These are phyloP conservation scores for Phenganax marumi DNA, from an alignment of 92 coral and sea anemone species.

Conservation along the genomic window DNA sequence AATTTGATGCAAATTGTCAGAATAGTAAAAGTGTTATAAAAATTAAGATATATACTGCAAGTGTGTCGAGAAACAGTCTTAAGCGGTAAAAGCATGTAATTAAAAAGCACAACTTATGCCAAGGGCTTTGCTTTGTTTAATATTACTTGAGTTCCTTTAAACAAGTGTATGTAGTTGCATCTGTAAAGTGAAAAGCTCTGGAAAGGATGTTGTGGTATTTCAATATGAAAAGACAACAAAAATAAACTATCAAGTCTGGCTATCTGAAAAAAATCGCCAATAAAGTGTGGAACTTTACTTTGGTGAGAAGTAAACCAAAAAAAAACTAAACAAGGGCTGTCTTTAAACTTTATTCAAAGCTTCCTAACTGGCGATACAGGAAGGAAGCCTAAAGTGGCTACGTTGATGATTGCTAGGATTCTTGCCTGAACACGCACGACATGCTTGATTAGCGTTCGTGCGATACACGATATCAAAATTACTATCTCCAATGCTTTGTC, in stretches of 20 bases:
- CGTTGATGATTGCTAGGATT: not conserved
- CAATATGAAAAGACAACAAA: not conserved
- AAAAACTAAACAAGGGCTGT: not conserved
- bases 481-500: not conserved
- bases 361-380: slow-evolving; percentile 1
- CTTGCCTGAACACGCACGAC: slow-evolving; percentile 32
- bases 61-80: no score
- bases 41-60: no score
- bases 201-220: slow-evolving; percentile 18
- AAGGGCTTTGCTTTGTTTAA: slow-evolving; percentile 29
- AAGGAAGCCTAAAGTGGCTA: slow-evolving; percentile 22
- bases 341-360: not conserved
- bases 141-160: slow-evolving; percentile 35
- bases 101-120: not conserved
- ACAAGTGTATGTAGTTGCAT: not conserved
- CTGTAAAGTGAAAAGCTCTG: not conserved
- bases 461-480: not conserved
- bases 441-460: slow-evolving; percentile 9
- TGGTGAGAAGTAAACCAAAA: not conserved
- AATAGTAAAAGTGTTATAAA: no score
- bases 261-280: not conserved
- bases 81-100: not conserved
- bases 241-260: not conserved
- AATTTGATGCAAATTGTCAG: not conserved
- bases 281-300: not conserved